Evolutionary conservation across 2,113 vertebrate species (phyloP).

Genomic region (Gobio gobio): DNA sequence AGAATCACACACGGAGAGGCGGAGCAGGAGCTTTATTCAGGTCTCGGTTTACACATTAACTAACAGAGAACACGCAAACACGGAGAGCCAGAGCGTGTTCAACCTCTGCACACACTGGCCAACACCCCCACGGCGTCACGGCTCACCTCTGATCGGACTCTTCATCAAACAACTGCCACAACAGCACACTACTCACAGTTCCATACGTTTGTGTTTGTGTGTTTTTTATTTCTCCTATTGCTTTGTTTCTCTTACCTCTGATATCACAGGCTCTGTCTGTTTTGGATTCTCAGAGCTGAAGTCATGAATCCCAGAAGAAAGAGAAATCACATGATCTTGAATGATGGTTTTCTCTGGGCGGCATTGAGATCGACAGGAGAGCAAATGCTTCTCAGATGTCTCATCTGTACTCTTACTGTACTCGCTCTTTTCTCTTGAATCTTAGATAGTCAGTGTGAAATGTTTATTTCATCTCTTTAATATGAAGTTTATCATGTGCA

Average conservation of each 20-base stretch:
- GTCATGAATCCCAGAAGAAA: no score
- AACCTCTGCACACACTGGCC: background rate
- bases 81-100: background rate
- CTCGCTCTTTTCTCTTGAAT: no score
- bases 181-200: background rate
- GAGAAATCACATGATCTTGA: no score
- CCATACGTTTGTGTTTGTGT: background rate
- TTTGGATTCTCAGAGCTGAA: background rate
- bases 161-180: background rate
- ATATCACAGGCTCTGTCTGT: background rate
- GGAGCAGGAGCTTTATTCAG: background rate
- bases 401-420: no score
- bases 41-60: constrained; percentile 6
- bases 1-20: no score
- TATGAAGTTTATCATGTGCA: background rate
- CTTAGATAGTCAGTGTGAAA: no score
- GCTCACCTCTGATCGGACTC: background rate
- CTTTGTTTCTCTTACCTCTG: background rate
- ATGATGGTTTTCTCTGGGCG: no score
- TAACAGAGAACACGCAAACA: background rate
- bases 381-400: no score
- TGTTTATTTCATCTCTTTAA: background rate
- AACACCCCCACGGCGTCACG: background rate
- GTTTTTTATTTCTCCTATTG: background rate
- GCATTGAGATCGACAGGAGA: no score